Percentiles rank a stretch among this genome's conserved stretches.
Conservation (phyloP, 2,888 invertebrate genomes). For the Drosophila melanosoma region DNA sequence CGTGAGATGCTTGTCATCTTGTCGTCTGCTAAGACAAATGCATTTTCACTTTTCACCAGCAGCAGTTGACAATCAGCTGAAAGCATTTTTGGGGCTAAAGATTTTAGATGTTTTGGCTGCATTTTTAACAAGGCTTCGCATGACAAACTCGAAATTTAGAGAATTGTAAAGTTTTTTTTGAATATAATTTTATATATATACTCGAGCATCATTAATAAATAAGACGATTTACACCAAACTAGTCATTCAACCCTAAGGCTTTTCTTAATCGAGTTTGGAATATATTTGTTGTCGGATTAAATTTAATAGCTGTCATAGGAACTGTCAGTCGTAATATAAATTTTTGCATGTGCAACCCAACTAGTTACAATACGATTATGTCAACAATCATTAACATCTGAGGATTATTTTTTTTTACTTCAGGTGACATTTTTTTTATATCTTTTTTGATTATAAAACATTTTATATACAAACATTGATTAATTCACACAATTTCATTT, state of each 20-base stretch:
- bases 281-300: neutral
- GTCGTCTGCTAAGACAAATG: constrained; percentile 44
- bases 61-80: constrained; percentile 18
- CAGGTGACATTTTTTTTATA: neutral
- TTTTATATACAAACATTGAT: neutral
- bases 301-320: neutral
- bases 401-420: neutral
- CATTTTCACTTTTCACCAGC: constrained; percentile 48
- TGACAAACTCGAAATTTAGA: neutral
- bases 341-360: neutral
- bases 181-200: neutral
- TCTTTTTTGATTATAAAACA: neutral
- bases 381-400: neutral
- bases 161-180: neutral
- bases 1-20: constrained; percentile 67
- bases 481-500: neutral
- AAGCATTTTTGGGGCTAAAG: neutral
- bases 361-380: neutral
- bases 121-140: neutral
- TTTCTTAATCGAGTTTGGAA: neutral
- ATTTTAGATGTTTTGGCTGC: neutral
- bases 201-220: neutral
- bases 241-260: neutral
- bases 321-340: neutral
- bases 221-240: neutral